phyloP scores from a whole-genome alignment of 1,140 invertebrate genomes.

The Euglossa dilemma region DNA sequence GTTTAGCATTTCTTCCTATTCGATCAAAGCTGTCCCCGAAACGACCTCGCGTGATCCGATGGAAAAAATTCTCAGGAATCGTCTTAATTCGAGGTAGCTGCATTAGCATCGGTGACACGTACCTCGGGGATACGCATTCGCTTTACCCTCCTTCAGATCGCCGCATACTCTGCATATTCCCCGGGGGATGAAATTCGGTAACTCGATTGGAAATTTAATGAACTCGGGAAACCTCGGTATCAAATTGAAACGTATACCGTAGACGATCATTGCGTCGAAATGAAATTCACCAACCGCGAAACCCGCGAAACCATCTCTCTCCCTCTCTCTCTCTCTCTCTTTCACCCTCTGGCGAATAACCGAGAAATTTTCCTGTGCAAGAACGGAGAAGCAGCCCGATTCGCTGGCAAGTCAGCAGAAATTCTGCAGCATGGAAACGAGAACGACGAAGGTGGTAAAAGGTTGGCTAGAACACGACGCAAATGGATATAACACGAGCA shows the following conservation, averaged over 20 bases:
- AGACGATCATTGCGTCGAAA: background rate
- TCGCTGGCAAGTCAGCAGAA: background rate
- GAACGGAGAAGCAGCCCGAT: too few relatives aligned
- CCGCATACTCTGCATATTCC: background rate
- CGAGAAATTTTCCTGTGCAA: too few relatives aligned
- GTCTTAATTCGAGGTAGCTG: background rate
- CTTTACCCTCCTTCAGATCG: background rate
- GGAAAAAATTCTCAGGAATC: slow-evolving; percentile 22
- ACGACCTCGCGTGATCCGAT: slow-evolving; percentile 14
- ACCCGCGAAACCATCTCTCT: background rate
- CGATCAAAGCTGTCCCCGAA: background rate
- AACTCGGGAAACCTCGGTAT: too few relatives aligned
- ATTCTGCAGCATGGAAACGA: background rate
- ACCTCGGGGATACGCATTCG: too few relatives aligned
- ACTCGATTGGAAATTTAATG: too few relatives aligned
- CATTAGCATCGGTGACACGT: slow-evolving; percentile 11
- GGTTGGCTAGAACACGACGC: background rate
- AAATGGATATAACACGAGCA: background rate
- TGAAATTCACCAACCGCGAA: background rate
- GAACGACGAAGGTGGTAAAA: too few relatives aligned
- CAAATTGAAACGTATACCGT: too few relatives aligned
- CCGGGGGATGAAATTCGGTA: too few relatives aligned
- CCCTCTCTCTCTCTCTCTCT: too few relatives aligned
- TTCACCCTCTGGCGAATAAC: background rate
- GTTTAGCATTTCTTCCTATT: background rate